Conservation (phyloP, 2,797 vertebrate species). For the Eupleurogrammus muticus region DNA sequence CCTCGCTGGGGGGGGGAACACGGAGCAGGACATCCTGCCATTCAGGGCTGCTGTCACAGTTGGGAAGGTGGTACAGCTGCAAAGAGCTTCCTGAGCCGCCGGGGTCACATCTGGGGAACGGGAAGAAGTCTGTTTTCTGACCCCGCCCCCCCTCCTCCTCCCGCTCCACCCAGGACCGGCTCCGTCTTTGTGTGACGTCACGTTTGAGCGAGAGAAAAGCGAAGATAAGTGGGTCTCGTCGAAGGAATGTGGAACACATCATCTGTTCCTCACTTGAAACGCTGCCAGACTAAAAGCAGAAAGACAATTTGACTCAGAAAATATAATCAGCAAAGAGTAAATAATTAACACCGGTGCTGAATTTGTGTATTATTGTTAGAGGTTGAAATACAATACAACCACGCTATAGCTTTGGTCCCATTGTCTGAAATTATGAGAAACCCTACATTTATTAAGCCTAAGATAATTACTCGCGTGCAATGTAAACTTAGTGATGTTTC, state of each 20-base stretch:
- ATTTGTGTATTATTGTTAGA: too few relatives aligned
- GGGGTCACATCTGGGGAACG: constrained; percentile 83
- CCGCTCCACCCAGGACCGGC: too few relatives aligned
- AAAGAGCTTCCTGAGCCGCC: constrained; percentile 81
- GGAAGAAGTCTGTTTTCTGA: constrained; percentile 80
- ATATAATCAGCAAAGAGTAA: too few relatives aligned
- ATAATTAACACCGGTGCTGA: too few relatives aligned
- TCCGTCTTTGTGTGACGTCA: constrained; percentile 18
- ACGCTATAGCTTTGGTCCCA: too few relatives aligned
- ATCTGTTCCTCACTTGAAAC: constrained; percentile 7
- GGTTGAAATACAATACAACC: too few relatives aligned
- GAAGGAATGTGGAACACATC: constrained; percentile 27
- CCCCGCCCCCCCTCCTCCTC: neutral
- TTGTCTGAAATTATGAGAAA: neutral
- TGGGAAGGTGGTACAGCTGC: constrained; percentile 85
- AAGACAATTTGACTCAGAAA: neutral
- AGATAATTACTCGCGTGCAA: neutral
- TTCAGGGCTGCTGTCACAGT: constrained; percentile 88
- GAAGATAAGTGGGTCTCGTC: constrained; percentile 18
- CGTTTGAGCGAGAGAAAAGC: constrained; percentile 12
- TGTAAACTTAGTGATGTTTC: neutral
- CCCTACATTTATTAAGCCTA: neutral
- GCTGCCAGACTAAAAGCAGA: neutral
- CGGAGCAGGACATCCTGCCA: constrained; percentile 93
- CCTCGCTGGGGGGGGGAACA: constrained; percentile 54